Conservation (phyloP, 2,888 invertebrate species). For the Alsophila aescularia region DNA sequence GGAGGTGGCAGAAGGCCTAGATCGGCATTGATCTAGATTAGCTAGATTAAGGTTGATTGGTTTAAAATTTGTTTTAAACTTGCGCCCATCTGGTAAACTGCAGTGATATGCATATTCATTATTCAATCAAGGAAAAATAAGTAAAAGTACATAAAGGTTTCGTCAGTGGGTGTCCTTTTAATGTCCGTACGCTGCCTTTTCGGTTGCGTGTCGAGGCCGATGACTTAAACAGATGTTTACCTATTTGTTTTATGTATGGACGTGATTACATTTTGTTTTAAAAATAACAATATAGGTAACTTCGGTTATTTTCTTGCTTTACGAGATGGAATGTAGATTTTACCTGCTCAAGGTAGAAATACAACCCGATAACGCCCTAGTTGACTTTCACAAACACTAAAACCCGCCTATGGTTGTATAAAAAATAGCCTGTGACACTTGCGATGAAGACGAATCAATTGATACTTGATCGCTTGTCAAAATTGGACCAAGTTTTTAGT, state of each 20-base stretch:
- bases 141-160: conserved; percentile 5
- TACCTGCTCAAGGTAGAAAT: no score
- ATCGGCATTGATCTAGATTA: conserved; percentile 21
- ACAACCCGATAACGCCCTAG: no score
- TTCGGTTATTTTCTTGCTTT: not conserved
- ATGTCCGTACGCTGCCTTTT: conserved; percentile 2
- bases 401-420: no score
- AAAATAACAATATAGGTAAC: no score
- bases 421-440: no score
- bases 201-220: conserved; percentile 1
- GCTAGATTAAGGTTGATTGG: not conserved
- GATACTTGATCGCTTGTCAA: no score
- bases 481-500: no score
- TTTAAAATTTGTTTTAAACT: no score
- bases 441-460: no score
- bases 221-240: not conserved
- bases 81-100: no score
- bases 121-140: conserved; percentile 8
- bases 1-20: not conserved
- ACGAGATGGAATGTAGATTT: not conserved
- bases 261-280: not conserved
- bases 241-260: not conserved
- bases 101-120: no score
- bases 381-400: no score
- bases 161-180: conserved; percentile 2